Evolutionary conservation across 1,140 invertebrate genomes (phyloP), one percentile per base, ranked within the genome.

Genomic region (Harlomillsia oculata): DNA sequence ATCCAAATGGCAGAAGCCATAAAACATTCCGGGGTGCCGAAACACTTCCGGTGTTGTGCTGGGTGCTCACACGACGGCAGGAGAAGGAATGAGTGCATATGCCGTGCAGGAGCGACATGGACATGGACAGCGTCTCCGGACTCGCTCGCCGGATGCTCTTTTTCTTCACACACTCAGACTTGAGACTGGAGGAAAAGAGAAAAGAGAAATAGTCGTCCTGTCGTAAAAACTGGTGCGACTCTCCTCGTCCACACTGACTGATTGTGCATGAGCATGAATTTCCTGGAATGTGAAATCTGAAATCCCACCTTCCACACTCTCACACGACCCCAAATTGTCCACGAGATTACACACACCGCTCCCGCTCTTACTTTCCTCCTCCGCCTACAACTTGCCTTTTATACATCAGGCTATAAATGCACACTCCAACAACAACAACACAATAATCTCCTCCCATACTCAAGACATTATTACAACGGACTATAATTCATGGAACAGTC

Each of bases 1-100:
- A 44, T 56, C 48, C 53, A 56, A 56, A 56, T 56, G 53, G 49
- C 53, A n/a, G n/a, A 43, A 30, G 53, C 53, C 48, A 56, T 56
- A 56, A 56, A 56, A 56, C 53, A 56, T 56, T 29, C 9, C 25
- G 21, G 53, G 45, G 53, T 48, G 53, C 53, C 53, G 44, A 56
- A 56, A 56, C 53, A 23, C 45, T 56, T 56, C 53, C 53, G 43
- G 34, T 21, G 40, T 39, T 11, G 3, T 5, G 37, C 29, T 9
- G 11, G 20, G 40, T 26, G 26, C 43, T 6, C 37, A 41, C 25
- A 2, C 28, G 6, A 18, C 43, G 5, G 14, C 21, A 26, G 40
- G 5, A 41, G 26, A 18, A 36, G 23, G 21, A 6, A 21, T 26
- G 18, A 23, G 14, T 52, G 26, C 20, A 40, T 26, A n/a, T n/a